Base-by-base conservation (phyloP, 2,888 invertebrate species). In the Chydorus sphaericus region DNA sequence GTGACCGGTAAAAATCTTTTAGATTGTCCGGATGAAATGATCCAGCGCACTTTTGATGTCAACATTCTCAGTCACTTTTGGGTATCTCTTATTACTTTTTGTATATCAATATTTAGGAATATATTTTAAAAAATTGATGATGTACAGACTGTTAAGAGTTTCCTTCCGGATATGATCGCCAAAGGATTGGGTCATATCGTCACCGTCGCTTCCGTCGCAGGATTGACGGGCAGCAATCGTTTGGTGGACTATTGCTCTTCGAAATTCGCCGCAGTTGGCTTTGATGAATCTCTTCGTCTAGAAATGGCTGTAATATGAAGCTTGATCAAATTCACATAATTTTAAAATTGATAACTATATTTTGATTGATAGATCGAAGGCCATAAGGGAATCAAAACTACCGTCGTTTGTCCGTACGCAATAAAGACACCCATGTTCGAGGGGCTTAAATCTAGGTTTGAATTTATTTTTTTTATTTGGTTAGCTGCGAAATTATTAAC, bases 371-470 rank as follows among this genome's bases (percentile, higher is more conserved):
- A 55, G 55, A 48, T 55, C 36, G 55, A 33, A n/a, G 68, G 68
- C 1, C 67, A 68, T 44, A 62, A 77, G 62, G 82, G 82, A 31
- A 82, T 96, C 20, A 77, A 84, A 62, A 89, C 91, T 0, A 92
- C 93, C 1, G 82, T 85, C 37, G 82, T 97, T 61, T 94, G 93
- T 68, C 96, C 97, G 1, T 94, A 84, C 74, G 94, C 89, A 69
- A 93, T 96, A 62, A 87, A 92, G 69, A 97, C 96, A 3, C 96
- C 96, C 64, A 94, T 97, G 94, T 97, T 97, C 69, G 85, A 85
- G 58, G 86, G 91, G 62, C 89, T 90, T 23, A 77, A 83, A 64
- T 81, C 89, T 26, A 81, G 81, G 81, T 82, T 67, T 68, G 66
- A n/a, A n/a, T n/a, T n/a, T n/a, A n/a, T n/a, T n/a, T n/a, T n/a